These are phyloP conservation scores for Willowsia nigromaculata DNA, from an alignment of 2,888 invertebrate genomes.

Conservation along the genomic window DNA sequence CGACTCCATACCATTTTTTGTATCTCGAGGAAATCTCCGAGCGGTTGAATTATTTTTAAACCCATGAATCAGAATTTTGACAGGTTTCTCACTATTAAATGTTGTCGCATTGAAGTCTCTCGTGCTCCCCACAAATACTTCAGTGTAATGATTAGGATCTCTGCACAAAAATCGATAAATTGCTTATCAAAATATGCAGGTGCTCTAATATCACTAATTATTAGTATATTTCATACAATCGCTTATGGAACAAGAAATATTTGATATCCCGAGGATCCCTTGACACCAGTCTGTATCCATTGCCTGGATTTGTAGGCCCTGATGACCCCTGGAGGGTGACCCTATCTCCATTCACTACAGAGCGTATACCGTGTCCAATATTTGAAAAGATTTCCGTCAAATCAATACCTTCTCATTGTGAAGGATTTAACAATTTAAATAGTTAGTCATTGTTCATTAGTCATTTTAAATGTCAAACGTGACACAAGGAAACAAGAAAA, in stretches of 20 bases:
- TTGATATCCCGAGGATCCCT: slow-evolving; percentile 65
- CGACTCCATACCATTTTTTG: slow-evolving; percentile 68
- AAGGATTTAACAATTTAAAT: not conserved
- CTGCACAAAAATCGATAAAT: not conserved
- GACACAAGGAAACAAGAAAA: not conserved
- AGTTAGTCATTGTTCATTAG: slow-evolving; percentile 10
- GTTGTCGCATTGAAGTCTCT: slow-evolving; percentile 38
- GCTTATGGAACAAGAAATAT: slow-evolving; percentile 61
- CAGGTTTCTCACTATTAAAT: slow-evolving; percentile 36
- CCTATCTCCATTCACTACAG: slow-evolving; percentile 54
- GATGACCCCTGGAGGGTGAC: slow-evolving; percentile 49
- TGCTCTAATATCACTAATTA: not conserved
- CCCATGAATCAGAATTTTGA: slow-evolving; percentile 73
- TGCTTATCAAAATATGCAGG: not conserved
- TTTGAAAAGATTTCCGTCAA: slow-evolving; percentile 55
- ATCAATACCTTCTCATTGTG: not conserved
- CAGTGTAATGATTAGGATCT: slow-evolving; percentile 58
- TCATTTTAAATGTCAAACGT: not conserved
- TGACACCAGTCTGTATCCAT: slow-evolving; percentile 62
- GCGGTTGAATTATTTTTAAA: slow-evolving; percentile 71
- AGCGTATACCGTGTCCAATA: slow-evolving; percentile 57
- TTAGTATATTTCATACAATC: slow-evolving; percentile 53
- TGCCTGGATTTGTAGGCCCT: slow-evolving; percentile 44
- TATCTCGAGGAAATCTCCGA: slow-evolving; percentile 66
- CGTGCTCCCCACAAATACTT: slow-evolving; percentile 49